phyloP scores from a whole-genome alignment of 92 coral and sea anemone genomes.

The Pocillopora grandis region DNA sequence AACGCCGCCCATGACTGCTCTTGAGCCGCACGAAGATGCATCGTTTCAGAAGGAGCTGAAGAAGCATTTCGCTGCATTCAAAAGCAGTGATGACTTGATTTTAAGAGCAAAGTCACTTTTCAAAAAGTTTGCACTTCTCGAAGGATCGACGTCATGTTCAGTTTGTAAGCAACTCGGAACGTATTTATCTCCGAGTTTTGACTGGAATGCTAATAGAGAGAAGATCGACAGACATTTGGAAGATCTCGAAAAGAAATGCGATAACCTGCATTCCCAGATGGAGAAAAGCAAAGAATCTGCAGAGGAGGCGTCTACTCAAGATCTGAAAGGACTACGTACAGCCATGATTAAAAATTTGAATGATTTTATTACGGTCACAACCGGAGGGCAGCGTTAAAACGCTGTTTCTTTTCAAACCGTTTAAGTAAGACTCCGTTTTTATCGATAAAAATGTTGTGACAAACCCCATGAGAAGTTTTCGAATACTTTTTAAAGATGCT shows the following conservation, averaged over 20 bases:
- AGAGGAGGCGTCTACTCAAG: neutral
- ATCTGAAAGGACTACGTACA: no score
- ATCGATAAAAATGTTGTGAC: no score
- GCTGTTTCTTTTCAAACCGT: no score
- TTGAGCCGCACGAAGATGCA: neutral
- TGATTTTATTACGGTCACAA: no score
- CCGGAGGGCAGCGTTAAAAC: no score
- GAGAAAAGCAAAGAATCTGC: slow-evolving; percentile 15
- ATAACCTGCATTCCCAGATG: neutral
- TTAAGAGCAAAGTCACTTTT: slow-evolving; percentile 33
- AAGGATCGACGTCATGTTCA: slow-evolving; percentile 42
- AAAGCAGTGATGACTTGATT: slow-evolving; percentile 34
- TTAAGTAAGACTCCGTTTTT: no score
- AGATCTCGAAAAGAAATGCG: neutral
- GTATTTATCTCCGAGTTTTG: slow-evolving; percentile 49
- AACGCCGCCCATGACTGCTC: neutral
- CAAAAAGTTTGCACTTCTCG: slow-evolving; percentile 32
- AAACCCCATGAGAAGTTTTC: no score
- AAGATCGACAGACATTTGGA: slow-evolving; percentile 25
- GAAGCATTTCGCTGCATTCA: slow-evolving; percentile 31
- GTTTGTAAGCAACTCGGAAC: slow-evolving; percentile 37
- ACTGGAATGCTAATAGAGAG: slow-evolving; percentile 36
- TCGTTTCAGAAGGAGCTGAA: slow-evolving; percentile 21
- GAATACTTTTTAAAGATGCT: no score
- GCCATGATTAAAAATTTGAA: no score